These are phyloP conservation scores for Neoitamus cyanurus DNA, from an alignment of 2,888 invertebrate genomes.

Conservation along the genomic window DNA sequence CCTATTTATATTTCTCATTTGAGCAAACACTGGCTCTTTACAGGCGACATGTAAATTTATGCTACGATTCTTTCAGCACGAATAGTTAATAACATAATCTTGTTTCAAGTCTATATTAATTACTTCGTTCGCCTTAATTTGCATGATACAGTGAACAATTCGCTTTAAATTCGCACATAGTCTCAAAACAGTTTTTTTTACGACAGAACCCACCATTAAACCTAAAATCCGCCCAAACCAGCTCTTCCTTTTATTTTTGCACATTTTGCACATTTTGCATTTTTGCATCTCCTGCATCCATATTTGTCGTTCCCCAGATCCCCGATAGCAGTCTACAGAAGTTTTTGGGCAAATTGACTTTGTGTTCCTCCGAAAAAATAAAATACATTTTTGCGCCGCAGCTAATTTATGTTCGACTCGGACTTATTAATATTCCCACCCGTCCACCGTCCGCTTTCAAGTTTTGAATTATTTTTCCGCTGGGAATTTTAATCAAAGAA, in stretches of 20 bases:
- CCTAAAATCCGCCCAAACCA: too few relatives aligned
- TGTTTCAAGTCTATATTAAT: too few relatives aligned
- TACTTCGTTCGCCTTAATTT: too few relatives aligned
- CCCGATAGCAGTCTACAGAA: background rate
- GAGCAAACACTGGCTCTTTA: too few relatives aligned
- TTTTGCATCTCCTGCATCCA: background rate
- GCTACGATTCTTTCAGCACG: too few relatives aligned
- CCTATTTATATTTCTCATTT: too few relatives aligned
- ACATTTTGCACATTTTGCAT: background rate
- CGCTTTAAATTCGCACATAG: too few relatives aligned
- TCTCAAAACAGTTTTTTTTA: too few relatives aligned
- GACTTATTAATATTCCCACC: background rate
- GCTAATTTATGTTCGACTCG: constrained; percentile 4
- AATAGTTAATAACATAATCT: too few relatives aligned
- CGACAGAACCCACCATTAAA: too few relatives aligned
- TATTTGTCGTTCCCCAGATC: background rate
- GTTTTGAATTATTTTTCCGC: constrained; percentile 7
- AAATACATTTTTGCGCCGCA: background rate
- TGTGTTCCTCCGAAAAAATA: background rate
- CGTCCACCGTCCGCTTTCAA: constrained; percentile 2
- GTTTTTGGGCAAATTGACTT: background rate
- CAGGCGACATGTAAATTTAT: too few relatives aligned
- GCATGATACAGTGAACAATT: too few relatives aligned
- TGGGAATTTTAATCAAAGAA: constrained; percentile 27
- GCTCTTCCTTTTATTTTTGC: background rate